Base-by-base conservation (phyloP, 2,888 invertebrate genomes). In the Aricia artaxerxes region DNA sequence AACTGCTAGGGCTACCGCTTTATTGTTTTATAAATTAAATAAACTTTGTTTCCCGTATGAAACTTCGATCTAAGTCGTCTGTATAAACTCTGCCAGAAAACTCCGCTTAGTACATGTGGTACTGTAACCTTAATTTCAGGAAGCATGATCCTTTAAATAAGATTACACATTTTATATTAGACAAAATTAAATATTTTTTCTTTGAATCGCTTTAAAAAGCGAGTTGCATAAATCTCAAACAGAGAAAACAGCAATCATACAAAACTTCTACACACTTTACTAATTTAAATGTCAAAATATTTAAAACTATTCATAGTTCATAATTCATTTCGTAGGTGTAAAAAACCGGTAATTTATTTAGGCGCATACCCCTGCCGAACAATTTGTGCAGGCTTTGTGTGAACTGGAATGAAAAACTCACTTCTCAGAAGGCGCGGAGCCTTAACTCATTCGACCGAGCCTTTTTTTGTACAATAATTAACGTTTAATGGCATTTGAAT, bases 341-440 rank as follows among this genome's bases (percentile, higher is more conserved):
- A 76, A 76, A 76, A 76, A 49, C 53, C 44, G 49, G 75, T 75
- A 76, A 76, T 76, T 57, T 76, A 76, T 76, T 76, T 53, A 57
- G 76, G 53, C 76, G 76, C 76, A 53, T 76, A 76, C 76, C 76
- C 76, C 57, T 53, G 35, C 73, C 49, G 53, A 76, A 85, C 85
- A 91, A 92, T 92, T 92, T 92, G 91, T 91, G 89, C 90, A 91
- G 90, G 88, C 88, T 91, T 92, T 91, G 90, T 85, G 88, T 86
- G 86, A 81, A 83, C 57, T 57, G 57, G 81, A 83, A 84, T 82
- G 81, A 82, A 83, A 88, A 87, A 84, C 85, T 84, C 85, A 85
- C 86, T 93, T 93, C 93, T 90, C 90, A 93, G 93, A 93, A 93
- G 92, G 91, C 87, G 87, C 87, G 84, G 87, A 86, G 87, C 88